Evolutionary conservation across 2,113 vertebrate species (phyloP).

Genomic region (Halichoerus grypus): DNA sequence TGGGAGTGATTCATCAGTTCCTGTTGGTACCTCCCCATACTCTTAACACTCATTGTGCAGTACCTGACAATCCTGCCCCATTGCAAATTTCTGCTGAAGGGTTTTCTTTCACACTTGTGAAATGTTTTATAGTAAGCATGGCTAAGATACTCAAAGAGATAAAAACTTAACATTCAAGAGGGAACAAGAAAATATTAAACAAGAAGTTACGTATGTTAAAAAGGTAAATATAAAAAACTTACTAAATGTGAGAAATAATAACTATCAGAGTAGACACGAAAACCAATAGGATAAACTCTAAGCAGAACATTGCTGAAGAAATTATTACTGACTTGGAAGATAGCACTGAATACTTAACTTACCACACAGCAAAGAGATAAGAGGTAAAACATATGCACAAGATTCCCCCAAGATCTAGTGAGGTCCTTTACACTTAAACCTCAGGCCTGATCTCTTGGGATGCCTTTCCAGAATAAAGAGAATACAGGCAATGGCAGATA

Average conservation of each 20-base stretch:
- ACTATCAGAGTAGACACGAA: background rate
- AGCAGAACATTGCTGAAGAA: background rate
- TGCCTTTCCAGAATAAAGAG: background rate
- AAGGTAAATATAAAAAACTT: background rate
- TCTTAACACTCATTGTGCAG: background rate
- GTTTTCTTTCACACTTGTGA: conserved; percentile 4
- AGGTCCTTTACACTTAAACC: background rate
- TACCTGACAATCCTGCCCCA: background rate
- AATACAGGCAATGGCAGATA: background rate
- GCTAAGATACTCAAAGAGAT: background rate
- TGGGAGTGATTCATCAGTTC: background rate
- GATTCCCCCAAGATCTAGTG: background rate
- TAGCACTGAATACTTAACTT: background rate
- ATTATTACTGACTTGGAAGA: background rate
- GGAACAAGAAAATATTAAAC: background rate
- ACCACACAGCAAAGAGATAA: background rate
- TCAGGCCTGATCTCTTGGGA: background rate
- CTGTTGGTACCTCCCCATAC: background rate
- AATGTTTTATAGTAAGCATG: background rate
- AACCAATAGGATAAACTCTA: conserved; percentile 8
- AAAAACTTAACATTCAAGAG: background rate
- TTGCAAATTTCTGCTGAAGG: background rate
- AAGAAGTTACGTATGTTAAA: background rate
- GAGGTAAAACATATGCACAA: background rate
- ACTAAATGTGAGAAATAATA: background rate